Evolutionary conservation across 2,797 vertebrate species (phyloP).

Genomic region (Discoglossus pictus): DNA sequence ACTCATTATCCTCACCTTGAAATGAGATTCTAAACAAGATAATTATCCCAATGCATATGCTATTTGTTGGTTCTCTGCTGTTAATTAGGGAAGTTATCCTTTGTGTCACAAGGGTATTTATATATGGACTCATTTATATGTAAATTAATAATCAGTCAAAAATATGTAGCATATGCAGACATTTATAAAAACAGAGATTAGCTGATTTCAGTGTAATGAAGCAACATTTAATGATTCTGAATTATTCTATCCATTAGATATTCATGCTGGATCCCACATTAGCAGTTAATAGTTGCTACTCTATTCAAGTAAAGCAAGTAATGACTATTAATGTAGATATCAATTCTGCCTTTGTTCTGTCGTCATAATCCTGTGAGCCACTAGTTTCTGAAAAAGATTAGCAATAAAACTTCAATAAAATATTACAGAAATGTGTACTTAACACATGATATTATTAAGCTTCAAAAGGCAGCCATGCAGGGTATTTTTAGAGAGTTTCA

Average conservation of each 20-base stretch:
- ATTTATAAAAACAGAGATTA: conserved; percentile 42
- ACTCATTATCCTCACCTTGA: no score
- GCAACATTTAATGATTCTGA: conserved; percentile 42
- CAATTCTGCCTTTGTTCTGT: conserved; percentile 18
- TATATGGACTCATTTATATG: conserved; percentile 17
- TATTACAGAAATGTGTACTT: no score
- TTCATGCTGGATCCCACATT: conserved; percentile 35
- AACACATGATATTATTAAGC: no score
- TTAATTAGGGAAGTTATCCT: conserved; percentile 4
- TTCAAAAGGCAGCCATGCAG: no score
- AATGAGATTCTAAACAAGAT: no score
- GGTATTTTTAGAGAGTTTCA: no score
- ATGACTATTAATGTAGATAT: conserved; percentile 38
- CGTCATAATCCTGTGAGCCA: conserved; percentile 3
- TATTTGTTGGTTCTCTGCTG: neutral
- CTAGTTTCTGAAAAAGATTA: conserved; percentile 3
- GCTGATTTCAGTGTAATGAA: conserved; percentile 46
- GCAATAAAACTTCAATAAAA: no score
- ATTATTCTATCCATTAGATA: conserved; percentile 48
- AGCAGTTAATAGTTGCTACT: conserved; percentile 40
- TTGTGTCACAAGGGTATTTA: neutral
- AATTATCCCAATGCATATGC: conserved; percentile 1
- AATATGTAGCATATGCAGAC: conserved; percentile 37
- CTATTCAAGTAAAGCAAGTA: conserved; percentile 40
- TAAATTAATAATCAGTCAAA: conserved; percentile 33